Evolutionary conservation across 2,888 invertebrate species (phyloP).

Genomic region (Psylliodes chrysocephalus): DNA sequence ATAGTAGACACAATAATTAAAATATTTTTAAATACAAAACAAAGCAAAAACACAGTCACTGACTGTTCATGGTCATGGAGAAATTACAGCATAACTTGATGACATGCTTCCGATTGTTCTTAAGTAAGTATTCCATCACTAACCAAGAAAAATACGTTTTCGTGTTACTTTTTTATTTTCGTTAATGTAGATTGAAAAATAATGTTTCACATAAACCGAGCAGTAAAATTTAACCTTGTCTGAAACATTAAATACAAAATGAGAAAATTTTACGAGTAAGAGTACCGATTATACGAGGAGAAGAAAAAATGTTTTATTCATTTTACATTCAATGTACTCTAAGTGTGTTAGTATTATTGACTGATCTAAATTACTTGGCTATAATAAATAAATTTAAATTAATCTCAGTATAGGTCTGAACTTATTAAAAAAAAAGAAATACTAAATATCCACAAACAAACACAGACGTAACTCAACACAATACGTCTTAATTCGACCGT

Average conservation of each 20-base stretch:
- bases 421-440: no score
- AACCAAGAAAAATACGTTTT: slow-evolving; percentile 12
- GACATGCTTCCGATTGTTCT: neutral
- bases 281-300: no score
- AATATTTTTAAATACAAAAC: neutral
- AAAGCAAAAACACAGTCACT: neutral
- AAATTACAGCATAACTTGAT: neutral
- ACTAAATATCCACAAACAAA: no score
- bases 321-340: no score
- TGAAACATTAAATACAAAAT: slow-evolving; percentile 23
- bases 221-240: slow-evolving; percentile 26
- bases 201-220: slow-evolving; percentile 21
- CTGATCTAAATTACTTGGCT: no score
- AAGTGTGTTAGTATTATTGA: no score
- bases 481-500: no score
- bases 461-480: no score
- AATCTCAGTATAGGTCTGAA: no score
- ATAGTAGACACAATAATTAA: neutral
- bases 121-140: neutral
- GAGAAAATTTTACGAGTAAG: slow-evolving; percentile 15
- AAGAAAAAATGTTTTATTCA: no score
- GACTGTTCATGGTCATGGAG: neutral
- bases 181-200: slow-evolving; percentile 22
- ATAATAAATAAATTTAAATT: no score
- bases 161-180: slow-evolving; percentile 1